phyloP scores from a whole-genome alignment of 2,113 vertebrate species.

The Rhinoderma darwinii region DNA sequence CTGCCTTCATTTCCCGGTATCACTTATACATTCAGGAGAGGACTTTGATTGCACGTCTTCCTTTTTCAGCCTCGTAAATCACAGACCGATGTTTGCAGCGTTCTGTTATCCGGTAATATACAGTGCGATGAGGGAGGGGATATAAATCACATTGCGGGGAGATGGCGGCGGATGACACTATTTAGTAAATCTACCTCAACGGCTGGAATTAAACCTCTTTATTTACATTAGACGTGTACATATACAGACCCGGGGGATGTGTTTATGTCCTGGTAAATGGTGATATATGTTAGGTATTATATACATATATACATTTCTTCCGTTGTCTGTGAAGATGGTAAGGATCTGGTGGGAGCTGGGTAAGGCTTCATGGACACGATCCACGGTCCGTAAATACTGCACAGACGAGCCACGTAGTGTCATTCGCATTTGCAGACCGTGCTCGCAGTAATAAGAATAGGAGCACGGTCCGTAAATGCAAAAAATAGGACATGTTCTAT shows the following conservation, averaged over 20 bases:
- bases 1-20: background rate
- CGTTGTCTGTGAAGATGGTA: background rate
- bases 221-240: background rate
- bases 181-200: background rate
- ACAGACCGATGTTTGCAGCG: background rate
- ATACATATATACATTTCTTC: background rate
- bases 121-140: background rate
- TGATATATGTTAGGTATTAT: background rate
- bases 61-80: background rate
- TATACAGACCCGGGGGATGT: background rate
- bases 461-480: too few species aligned
- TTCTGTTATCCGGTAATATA: background rate
- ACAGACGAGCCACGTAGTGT: too few species aligned
- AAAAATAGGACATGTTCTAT: too few species aligned
- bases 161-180: background rate
- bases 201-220: background rate
- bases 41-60: background rate
- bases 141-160: slow-evolving; percentile 8
- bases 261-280: background rate
- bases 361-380: background rate
- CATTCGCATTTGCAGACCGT: too few species aligned
- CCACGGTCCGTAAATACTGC: too few species aligned
- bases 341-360: background rate
- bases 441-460: too few species aligned
- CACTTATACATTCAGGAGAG: background rate